These are phyloP conservation scores for Trochalopteron elliotii DNA, from an alignment of 2,113 vertebrate genomes.

Conservation along the genomic window DNA sequence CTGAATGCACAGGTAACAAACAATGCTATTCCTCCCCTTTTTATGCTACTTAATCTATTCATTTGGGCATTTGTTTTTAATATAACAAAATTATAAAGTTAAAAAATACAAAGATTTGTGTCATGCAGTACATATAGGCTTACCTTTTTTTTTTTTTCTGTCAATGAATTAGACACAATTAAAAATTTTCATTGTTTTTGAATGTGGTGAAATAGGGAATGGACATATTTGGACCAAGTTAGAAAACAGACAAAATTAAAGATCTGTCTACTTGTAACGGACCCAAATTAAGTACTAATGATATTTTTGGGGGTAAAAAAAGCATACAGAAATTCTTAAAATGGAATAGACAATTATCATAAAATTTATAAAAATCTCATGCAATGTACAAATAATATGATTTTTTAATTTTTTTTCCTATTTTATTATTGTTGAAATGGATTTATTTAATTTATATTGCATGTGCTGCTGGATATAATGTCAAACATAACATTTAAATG, in stretches of 20 bases:
- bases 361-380: not conserved
- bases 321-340: not conserved
- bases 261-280: not conserved
- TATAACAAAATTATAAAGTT: not conserved
- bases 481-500: not conserved
- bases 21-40: not conserved
- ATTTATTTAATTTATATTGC: not conserved
- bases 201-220: not conserved
- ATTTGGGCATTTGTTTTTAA: not conserved
- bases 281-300: not conserved
- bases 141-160: not conserved
- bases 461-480: not conserved
- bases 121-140: not conserved
- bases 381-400: not conserved
- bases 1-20: conserved; percentile 19
- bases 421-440: not conserved
- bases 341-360: not conserved
- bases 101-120: not conserved
- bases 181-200: not conserved
- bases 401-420: not conserved
- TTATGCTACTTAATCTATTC: not conserved
- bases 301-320: not conserved
- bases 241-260: not conserved
- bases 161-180: not conserved
- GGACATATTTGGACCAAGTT: not conserved